Evolutionary conservation across 2,797 vertebrate genomes (phyloP).

Genomic region (Poliocrania exsul): DNA sequence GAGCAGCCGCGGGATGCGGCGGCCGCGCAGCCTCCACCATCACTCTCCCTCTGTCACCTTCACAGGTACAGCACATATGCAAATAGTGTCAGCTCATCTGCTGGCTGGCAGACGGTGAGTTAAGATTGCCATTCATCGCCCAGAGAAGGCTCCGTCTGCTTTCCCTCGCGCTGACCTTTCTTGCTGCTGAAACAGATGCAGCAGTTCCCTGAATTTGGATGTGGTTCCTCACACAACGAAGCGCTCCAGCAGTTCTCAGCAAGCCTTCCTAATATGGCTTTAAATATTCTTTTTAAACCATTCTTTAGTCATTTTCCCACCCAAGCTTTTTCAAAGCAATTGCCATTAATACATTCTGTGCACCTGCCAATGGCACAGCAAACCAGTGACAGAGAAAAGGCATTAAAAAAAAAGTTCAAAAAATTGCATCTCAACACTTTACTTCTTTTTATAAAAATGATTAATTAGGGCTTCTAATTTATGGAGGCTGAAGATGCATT

Average conservation of each 20-base stretch:
- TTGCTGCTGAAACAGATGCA: slow-evolving; percentile 26
- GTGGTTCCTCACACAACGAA: neutral
- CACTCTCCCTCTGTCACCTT: slow-evolving; percentile 58
- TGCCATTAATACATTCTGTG: neutral
- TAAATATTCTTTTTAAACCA: neutral
- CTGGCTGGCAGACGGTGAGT: slow-evolving; percentile 38
- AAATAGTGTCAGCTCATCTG: slow-evolving; percentile 55
- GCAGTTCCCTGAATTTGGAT: neutral
- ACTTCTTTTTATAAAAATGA: neutral
- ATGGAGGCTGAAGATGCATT: slow-evolving; percentile 36
- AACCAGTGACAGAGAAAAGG: neutral
- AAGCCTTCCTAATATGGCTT: neutral
- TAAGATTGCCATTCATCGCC: slow-evolving; percentile 29
- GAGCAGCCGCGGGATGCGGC: neutral
- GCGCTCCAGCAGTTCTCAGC: neutral
- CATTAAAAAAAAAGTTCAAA: neutral
- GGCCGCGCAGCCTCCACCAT: neutral
- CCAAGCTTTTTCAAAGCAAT: neutral
- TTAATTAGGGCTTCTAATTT: slow-evolving; percentile 49
- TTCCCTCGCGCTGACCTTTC: slow-evolving; percentile 56
- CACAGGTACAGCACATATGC: slow-evolving; percentile 55
- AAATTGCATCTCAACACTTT: neutral
- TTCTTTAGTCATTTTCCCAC: neutral
- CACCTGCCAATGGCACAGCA: neutral
- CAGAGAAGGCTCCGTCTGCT: slow-evolving; percentile 30